These are phyloP conservation scores for Glareola pratincola DNA, from an alignment of 2,113 vertebrate species.

Conservation along the genomic window DNA sequence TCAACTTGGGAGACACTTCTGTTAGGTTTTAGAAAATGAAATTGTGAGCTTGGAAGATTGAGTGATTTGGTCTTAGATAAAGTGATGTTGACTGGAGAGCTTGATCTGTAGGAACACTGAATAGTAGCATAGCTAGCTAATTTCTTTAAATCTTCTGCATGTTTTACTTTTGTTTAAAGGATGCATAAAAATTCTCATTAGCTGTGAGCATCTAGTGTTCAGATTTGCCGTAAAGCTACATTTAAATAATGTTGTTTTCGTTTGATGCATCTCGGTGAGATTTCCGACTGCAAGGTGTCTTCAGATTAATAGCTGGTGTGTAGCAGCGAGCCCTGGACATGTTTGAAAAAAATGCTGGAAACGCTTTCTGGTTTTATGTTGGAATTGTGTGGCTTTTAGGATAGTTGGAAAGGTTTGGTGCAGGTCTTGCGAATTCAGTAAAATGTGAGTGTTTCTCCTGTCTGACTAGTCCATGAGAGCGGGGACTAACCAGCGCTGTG, in stretches of 20 bases:
- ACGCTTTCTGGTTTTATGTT: not conserved
- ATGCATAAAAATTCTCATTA: not conserved
- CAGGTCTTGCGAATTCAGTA: not conserved
- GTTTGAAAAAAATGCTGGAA: not conserved
- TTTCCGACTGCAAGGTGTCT: not conserved
- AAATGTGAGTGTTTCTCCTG: not conserved
- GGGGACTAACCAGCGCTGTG: not conserved
- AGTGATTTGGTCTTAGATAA: conserved; percentile 22
- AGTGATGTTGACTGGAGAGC: not conserved
- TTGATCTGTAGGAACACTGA: not conserved
- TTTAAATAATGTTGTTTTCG: not conserved
- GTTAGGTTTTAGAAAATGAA: conserved; percentile 21
- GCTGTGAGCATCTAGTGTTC: not conserved
- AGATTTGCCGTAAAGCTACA: not conserved
- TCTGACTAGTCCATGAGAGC: not conserved
- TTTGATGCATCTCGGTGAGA: not conserved
- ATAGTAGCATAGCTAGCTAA: not conserved
- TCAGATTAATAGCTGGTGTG: not conserved
- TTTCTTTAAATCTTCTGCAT: not conserved
- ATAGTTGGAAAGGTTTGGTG: not conserved
- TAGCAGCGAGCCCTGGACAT: not conserved
- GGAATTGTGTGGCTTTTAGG: not conserved
- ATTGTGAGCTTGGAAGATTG: not conserved
- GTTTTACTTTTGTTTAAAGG: conserved; percentile 19
- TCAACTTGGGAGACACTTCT: not conserved